Conservation (phyloP, 2,113 vertebrate species). For the Micronycteris hirsuta region DNA sequence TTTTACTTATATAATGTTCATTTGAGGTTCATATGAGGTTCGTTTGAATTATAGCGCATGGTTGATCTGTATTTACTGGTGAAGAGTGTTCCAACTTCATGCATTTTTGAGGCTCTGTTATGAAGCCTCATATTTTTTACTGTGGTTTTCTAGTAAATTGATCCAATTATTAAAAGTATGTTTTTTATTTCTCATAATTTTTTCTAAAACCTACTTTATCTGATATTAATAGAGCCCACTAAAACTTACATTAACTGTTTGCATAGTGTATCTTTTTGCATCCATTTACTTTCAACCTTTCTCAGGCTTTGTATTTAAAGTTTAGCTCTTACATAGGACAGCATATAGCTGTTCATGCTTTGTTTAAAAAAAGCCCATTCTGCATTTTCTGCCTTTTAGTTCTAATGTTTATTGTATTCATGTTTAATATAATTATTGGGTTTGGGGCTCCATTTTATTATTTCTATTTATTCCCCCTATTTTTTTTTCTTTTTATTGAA, state of each 20-base stretch:
- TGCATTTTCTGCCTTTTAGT: background rate
- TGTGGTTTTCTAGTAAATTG: background rate
- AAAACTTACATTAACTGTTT: background rate
- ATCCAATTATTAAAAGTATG: background rate
- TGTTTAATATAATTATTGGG: background rate
- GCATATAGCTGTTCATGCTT: background rate
- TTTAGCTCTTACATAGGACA: background rate
- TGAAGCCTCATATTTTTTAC: background rate
- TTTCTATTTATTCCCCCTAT: background rate
- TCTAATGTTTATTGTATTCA: background rate
- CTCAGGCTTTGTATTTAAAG: background rate
- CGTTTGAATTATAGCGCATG: background rate
- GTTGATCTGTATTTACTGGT: background rate
- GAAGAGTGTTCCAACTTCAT: background rate
- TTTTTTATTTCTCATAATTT: background rate
- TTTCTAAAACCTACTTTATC: conserved; percentile 8
- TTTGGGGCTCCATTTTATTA: background rate
- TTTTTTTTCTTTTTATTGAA: too few relatives aligned
- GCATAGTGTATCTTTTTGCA: background rate
- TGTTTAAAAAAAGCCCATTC: background rate
- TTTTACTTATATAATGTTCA: background rate
- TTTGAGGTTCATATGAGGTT: background rate
- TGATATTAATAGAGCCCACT: background rate
- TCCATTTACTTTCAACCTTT: background rate
- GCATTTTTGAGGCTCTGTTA: background rate